Percentiles rank a stretch among this genome's conserved stretches.
phyloP scores from a whole-genome alignment of 2,797 vertebrate genomes.

The Momotus momota region DNA sequence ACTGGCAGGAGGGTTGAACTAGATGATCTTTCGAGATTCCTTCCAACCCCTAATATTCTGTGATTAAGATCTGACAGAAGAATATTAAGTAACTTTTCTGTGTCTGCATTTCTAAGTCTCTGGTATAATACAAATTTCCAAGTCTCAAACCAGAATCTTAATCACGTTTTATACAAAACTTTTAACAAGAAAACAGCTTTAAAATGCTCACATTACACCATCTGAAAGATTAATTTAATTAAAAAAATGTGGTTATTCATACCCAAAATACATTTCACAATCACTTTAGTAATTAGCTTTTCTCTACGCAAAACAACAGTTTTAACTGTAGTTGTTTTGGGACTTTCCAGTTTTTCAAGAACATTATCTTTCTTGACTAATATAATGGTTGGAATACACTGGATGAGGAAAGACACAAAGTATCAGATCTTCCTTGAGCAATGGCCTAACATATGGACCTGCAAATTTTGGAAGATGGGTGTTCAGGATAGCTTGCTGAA shows the following conservation, averaged over 20 bases:
- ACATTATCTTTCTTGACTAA: not conserved
- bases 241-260: not conserved
- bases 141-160: not conserved
- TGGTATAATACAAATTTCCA: not conserved
- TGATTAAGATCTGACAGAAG: not conserved
- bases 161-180: not conserved
- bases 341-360: conserved; percentile 19
- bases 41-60: no score
- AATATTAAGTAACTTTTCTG: not conserved
- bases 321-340: not conserved
- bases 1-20: no score
- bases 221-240: conserved; percentile 15
- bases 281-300: not conserved
- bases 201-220: conserved; percentile 11
- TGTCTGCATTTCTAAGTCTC: not conserved
- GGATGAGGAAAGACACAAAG: not conserved
- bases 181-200: not conserved
- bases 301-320: not conserved
- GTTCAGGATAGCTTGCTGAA: not conserved
- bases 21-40: no score
- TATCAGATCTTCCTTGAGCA: not conserved
- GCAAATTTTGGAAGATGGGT: not conserved
- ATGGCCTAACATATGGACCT: not conserved
- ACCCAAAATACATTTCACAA: not conserved
- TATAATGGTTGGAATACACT: not conserved